Evolutionary conservation across 1,140 invertebrate genomes (phyloP), one percentile per base, ranked within the genome.

Genomic region (Drosophila obscura): DNA sequence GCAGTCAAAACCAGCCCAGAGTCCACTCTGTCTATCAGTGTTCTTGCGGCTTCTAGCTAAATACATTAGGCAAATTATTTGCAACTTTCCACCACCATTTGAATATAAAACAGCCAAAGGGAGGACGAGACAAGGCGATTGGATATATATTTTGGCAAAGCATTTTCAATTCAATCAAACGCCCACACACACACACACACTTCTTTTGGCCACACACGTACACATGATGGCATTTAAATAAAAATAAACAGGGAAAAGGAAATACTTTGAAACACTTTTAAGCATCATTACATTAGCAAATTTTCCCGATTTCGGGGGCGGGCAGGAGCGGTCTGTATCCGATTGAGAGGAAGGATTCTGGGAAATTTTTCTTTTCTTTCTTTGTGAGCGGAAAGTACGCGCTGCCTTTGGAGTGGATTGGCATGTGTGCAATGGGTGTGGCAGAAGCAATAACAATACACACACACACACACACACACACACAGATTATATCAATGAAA

Each of bases 251-350:
- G 78, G 74, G 65, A 69, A 75, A 80, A 64, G 73, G 62, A 72
- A 75, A 85, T 87, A 78, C 81, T 87, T 87, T 87, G 82, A 87
- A 85, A 85, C 81, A 85, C 81, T 85, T 85, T 85, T 85, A 85
- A 85, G 81, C 82, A 87, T 85, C 81, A 85, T 85, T 85, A 85
- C 82, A 85, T 85, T 85, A 85, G 81, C 82, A 87, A 85, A 87
- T 85, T 85, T 81, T 49, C 52, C 16, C 72, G 62, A 78, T 67
- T 58, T 46, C 16, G 39, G 39, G 0, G 11, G 6, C 35, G 46
- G 28, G 39, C 31, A n/a, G n/a, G n/a, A n/a, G n/a, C 48, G 60
- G 46, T 2, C 19, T 24, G 48, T 51, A 35, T 50, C 39, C 60
- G 50, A 73, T 49, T 43, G 50, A 67, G 50, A 44, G 48, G 66